Evolutionary conservation across 2,888 invertebrate genomes (phyloP).

Genomic region (Conomelus anceps): DNA sequence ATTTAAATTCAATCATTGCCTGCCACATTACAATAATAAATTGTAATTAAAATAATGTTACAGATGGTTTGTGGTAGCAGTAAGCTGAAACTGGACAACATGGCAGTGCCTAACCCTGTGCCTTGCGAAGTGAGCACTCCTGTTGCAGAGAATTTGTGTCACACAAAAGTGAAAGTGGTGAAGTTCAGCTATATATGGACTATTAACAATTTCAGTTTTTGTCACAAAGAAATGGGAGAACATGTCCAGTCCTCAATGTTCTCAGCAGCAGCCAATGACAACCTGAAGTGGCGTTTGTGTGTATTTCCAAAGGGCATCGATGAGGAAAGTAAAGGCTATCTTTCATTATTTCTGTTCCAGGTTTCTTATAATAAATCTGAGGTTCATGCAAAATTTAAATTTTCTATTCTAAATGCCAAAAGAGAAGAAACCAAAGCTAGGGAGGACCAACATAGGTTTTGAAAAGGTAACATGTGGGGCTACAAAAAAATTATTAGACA

Average conservation of each 20-base stretch:
- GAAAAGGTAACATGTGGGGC: slow-evolving; percentile 99
- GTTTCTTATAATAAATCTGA: slow-evolving; percentile 99
- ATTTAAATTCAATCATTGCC: no score
- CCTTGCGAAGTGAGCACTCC: no score
- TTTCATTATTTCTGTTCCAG: slow-evolving; percentile 95
- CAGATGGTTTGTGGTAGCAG: no score
- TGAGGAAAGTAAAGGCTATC: slow-evolving; percentile 99
- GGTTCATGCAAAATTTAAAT: slow-evolving; percentile 99
- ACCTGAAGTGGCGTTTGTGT: slow-evolving; percentile 99
- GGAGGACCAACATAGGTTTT: slow-evolving; percentile 83
- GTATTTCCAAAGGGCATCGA: slow-evolving; percentile 99
- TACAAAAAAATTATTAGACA: slow-evolving; percentile 99
- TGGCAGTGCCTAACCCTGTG: no score
- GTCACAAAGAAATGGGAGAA: slow-evolving; percentile 99
- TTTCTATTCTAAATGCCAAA: slow-evolving; percentile 99
- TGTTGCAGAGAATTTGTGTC: slow-evolving; percentile 43
- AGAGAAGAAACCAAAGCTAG: slow-evolving; percentile 94
- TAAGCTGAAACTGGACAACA: no score
- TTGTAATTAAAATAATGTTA: no score
- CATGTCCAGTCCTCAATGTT: slow-evolving; percentile 99
- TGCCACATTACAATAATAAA: no score
- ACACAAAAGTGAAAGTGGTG: slow-evolving; percentile 91
- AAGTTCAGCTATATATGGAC: slow-evolving; percentile 99
- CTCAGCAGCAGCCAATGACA: slow-evolving; percentile 98
- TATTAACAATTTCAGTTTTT: slow-evolving; percentile 99